Evolutionary conservation across 2,797 vertebrate species (phyloP).

Genomic region (Passerculus sandwichensis): DNA sequence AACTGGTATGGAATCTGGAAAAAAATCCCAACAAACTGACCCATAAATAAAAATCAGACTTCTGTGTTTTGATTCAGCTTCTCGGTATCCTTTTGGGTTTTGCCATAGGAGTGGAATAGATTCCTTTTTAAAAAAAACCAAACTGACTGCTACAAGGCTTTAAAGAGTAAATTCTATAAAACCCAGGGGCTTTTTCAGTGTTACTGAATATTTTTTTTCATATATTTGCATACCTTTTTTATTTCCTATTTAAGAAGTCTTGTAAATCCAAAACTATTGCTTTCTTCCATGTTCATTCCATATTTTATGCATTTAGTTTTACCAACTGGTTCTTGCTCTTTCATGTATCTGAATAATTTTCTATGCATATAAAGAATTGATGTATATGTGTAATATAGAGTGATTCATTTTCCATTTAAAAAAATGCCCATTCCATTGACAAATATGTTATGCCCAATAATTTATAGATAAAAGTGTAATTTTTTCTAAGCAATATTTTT

Average conservation of each 20-base stretch:
- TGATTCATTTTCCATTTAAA: not conserved
- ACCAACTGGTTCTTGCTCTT: no score
- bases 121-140: accelerated
- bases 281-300: no score
- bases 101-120: not conserved
- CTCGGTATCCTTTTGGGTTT: not conserved
- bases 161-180: not conserved
- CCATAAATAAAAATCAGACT: not conserved
- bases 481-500: not conserved
- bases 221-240: not conserved
- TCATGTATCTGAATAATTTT: no score
- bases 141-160: not conserved
- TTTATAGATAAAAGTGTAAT: not conserved
- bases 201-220: not conserved
- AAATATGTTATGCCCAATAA: not conserved
- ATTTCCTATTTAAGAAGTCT: not conserved
- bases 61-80: not conserved
- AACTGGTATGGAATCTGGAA: not conserved
- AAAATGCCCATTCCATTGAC: not conserved
- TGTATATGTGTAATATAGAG: not conserved
- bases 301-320: no score
- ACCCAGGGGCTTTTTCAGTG: not conserved
- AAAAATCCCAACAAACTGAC: accelerated
- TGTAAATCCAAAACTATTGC: not conserved
- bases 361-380: not conserved